Base-by-base conservation (phyloP, 2,113 vertebrate genomes). In the Corythaeola cristata region DNA sequence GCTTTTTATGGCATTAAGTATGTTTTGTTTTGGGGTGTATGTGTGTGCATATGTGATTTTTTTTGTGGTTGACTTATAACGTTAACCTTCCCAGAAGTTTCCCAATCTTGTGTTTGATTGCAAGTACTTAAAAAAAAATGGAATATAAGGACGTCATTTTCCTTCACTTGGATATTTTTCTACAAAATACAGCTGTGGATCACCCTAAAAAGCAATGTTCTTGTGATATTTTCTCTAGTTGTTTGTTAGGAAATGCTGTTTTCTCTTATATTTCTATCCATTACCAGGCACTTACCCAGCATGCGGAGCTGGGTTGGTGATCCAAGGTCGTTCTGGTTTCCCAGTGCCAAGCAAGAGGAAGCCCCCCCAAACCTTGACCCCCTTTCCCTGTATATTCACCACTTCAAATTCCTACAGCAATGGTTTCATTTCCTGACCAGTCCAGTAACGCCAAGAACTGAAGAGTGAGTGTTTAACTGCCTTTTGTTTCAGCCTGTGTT, bases 391-490 rank as follows among this genome's bases (percentile, higher is more conserved):
- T 52, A 4, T 24, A 49, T 81, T 87, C 64, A 76, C 39, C 27
- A 63, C 50, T 96, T 83, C 52, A 86, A 64, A 95, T 90, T 93
- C 93, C 89, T 93, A 23, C 55, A 86, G 75, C 88, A 73, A 19
- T 69, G 33, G 64, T 66, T 95, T 95, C 33, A 95, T 95, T 86
- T 93, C 72, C 91, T 93, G 84, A 90, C 64, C 68, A 84, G 59
- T 63, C 55, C 74, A 90, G 45, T 28, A 75, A 86, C 0, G 6
- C 45, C 50, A 76, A 66, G 81, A 88, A 50, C 58, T 28, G 84
- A 91, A 75, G 74, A 93, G 14, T 52, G 81, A 96, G 58, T 76
- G 37, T 85, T 94, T 91, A 39, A 80, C n/a, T 87, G 35, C 53
- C 66, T 92, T 96, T 95, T 96, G 58, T 92, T 95, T 89, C 44